These are phyloP conservation scores for Remorina albescens DNA, from an alignment of 2,797 vertebrate species.

Conservation along the genomic window DNA sequence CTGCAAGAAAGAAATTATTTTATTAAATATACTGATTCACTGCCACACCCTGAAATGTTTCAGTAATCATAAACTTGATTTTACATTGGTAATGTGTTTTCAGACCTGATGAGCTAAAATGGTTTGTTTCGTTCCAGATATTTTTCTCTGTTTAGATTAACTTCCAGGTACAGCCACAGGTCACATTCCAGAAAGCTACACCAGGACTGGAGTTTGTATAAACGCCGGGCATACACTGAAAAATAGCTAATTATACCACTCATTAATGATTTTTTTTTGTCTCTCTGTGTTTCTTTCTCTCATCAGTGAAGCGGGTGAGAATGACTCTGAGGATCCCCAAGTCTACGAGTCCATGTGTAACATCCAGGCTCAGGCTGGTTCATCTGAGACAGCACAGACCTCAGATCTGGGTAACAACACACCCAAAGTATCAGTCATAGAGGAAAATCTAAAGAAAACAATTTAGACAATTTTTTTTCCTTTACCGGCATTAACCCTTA, in stretches of 20 bases:
- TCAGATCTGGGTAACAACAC: slow-evolving; percentile 81
- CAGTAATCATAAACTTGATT: background rate
- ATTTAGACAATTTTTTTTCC: too few species aligned
- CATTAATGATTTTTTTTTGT: too few species aligned
- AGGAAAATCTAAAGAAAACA: background rate
- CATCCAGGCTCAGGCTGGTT: slow-evolving; percentile 88
- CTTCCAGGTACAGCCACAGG: background rate
- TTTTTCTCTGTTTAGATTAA: background rate
- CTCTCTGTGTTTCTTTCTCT: background rate
- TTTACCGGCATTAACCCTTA: background rate
- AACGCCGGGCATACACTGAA: background rate
- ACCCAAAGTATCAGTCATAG: background rate
- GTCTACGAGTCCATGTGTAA: slow-evolving; percentile 97
- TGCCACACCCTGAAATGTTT: background rate
- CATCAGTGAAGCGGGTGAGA: slow-evolving; percentile 47
- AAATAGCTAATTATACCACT: background rate
- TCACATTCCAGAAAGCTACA: background rate
- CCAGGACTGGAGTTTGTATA: background rate
- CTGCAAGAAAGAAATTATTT: background rate
- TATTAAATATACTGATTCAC: background rate
- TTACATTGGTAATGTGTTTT: background rate
- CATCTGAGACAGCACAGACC: slow-evolving; percentile 67
- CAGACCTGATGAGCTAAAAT: background rate
- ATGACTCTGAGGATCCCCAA: slow-evolving; percentile 87
- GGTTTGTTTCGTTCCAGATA: background rate